Percentiles rank a stretch among this genome's conserved stretches.
These are phyloP conservation scores for Ovibos moschatus DNA, from an alignment of 2,113 vertebrate genomes.

Conservation along the genomic window DNA sequence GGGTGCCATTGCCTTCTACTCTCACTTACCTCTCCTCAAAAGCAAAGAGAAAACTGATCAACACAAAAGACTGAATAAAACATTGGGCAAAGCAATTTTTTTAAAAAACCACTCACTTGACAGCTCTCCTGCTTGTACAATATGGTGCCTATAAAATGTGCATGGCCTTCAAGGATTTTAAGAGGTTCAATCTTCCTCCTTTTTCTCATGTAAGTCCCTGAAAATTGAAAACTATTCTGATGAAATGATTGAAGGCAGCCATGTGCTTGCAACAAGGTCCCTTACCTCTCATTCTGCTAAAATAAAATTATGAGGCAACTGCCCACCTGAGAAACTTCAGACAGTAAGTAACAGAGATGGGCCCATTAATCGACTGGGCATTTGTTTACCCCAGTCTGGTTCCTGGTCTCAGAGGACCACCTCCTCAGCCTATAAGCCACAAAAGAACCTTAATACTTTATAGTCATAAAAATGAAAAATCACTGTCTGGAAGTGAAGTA, in stretches of 20 bases:
- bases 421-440: neutral
- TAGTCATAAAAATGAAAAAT: constrained; percentile 36
- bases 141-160: neutral
- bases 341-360: neutral
- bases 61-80: neutral
- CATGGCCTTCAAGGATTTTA: neutral
- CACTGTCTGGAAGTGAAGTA: neutral
- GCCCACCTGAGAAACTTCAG: constrained; percentile 37
- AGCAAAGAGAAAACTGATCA: neutral
- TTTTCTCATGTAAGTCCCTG: neutral
- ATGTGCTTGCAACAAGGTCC: neutral
- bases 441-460: neutral
- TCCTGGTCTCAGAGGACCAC: neutral
- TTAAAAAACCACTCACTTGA: neutral
- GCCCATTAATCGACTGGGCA: neutral
- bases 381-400: neutral
- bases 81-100: neutral
- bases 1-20: too few relatives aligned
- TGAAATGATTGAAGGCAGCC: neutral
- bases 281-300: constrained; percentile 33
- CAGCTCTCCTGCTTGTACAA: neutral
- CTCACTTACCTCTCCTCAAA: neutral
- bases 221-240: neutral
- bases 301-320: constrained; percentile 37
- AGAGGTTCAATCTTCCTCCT: neutral